These are phyloP conservation scores for Chiloscyllium punctatum DNA, from an alignment of 2,797 vertebrate genomes.

Conservation along the genomic window DNA sequence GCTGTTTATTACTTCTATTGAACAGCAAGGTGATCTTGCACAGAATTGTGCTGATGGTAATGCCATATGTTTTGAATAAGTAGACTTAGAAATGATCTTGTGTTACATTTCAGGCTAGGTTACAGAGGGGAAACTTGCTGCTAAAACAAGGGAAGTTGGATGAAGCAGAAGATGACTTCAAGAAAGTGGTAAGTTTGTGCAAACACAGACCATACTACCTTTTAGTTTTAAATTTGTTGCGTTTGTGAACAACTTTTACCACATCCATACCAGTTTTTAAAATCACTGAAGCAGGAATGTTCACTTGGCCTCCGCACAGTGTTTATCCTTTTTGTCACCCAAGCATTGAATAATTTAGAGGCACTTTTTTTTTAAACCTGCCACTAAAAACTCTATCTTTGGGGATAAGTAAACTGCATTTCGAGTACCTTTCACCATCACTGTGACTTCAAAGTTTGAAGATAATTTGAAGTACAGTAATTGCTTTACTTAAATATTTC, in stretches of 20 bases:
- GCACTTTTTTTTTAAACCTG: neutral
- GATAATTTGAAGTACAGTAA: neutral
- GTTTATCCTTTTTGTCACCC: neutral
- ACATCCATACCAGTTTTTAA: neutral
- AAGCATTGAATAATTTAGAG: neutral
- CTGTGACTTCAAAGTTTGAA: neutral
- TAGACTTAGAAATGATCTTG: neutral
- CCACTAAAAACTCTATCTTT: neutral
- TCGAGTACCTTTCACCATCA: neutral
- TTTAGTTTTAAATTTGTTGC: neutral
- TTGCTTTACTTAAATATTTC: neutral
- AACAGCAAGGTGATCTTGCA: neutral
- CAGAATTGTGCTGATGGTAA: neutral
- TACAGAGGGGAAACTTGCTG: conserved; percentile 86
- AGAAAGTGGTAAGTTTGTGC: conserved; percentile 76
- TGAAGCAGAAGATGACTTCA: conserved; percentile 90
- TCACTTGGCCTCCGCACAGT: neutral
- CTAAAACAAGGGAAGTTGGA: conserved; percentile 90
- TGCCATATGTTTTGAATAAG: neutral
- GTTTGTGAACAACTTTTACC: neutral
- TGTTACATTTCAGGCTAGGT: conserved; percentile 66
- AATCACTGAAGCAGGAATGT: neutral
- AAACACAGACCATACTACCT: too few relatives aligned
- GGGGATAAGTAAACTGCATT: neutral
- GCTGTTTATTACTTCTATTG: neutral